Evolutionary conservation across 2,113 vertebrate genomes (phyloP).

Genomic region (Microcebus murinus): DNA sequence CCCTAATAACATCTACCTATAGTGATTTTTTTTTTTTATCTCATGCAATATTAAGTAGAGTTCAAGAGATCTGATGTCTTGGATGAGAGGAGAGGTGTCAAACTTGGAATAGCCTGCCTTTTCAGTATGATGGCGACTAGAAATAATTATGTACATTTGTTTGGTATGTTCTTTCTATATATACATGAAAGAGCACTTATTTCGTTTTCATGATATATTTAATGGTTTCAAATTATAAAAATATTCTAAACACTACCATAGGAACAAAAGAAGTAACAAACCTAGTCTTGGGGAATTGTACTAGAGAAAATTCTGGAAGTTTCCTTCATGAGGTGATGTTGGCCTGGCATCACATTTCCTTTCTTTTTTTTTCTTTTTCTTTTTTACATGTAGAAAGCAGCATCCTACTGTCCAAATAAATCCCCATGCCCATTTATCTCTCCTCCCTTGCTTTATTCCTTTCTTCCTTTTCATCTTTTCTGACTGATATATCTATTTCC

Average conservation of each 20-base stretch:
- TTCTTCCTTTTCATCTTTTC: too few species aligned
- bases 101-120: background rate
- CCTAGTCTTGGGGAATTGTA: background rate
- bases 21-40: background rate
- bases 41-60: background rate
- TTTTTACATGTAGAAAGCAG: background rate
- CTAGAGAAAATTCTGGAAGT: background rate
- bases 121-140: background rate
- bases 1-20: background rate
- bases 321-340: background rate
- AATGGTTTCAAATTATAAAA: background rate
- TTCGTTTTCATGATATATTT: background rate
- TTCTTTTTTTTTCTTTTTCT: background rate
- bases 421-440: background rate
- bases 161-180: background rate
- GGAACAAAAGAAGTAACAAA: background rate
- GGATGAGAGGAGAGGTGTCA: background rate
- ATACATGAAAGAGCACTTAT: background rate
- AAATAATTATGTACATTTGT: background rate
- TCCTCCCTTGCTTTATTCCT: background rate
- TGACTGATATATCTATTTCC: too few species aligned
- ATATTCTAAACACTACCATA: background rate
- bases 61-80: background rate
- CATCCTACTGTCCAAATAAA: background rate
- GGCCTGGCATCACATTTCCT: background rate